Percentiles rank a stretch among this genome's conserved stretches.
phyloP scores from a whole-genome alignment of 2,888 invertebrate species.

The Drosophila paucipuncta region DNA sequence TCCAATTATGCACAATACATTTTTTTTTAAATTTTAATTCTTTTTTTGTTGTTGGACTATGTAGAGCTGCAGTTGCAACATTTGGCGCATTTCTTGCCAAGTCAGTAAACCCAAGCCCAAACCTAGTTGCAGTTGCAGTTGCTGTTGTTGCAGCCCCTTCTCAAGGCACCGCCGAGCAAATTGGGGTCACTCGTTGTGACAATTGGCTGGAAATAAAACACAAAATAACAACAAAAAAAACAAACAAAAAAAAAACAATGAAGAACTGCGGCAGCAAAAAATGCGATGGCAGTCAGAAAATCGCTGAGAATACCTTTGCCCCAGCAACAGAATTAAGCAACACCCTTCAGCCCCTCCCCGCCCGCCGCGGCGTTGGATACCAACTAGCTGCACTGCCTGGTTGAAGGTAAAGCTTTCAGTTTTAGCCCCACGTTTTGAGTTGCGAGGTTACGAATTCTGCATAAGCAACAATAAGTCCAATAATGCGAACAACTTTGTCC shows the following conservation, averaged over 20 bases:
- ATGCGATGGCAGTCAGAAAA: slow-evolving; percentile 39
- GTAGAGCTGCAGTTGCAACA: slow-evolving; percentile 67
- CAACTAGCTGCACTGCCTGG: not conserved
- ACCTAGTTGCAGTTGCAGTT: slow-evolving; percentile 21
- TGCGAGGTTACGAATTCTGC: slow-evolving; percentile 56
- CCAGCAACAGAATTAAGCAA: slow-evolving; percentile 12
- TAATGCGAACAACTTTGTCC: slow-evolving; percentile 37
- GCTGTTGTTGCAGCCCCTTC: slow-evolving; percentile 2
- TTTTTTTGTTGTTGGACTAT: not conserved
- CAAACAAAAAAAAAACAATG: slow-evolving; percentile 9
- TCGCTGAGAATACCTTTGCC: slow-evolving; percentile 49
- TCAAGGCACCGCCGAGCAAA: slow-evolving; percentile 39
- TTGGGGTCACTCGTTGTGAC: slow-evolving; percentile 71
- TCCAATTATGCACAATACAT: slow-evolving; percentile 64
- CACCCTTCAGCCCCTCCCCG: not conserved
- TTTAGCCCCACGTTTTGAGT: slow-evolving; percentile 7
- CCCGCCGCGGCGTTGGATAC: not conserved
- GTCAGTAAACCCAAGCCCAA: slow-evolving; percentile 58
- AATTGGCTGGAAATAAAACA: slow-evolving; percentile 54
- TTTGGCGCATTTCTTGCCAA: slow-evolving; percentile 73
- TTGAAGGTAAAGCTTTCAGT: slow-evolving; percentile 24
- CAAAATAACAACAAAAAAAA: slow-evolving; percentile 36
- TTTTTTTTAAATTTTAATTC: not conserved
- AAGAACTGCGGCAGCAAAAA: slow-evolving; percentile 66
- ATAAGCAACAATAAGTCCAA: slow-evolving; percentile 46